These are phyloP conservation scores for Steinernema carpocapsae DNA, from an alignment of 2,888 invertebrate species.

Conservation along the genomic window DNA sequence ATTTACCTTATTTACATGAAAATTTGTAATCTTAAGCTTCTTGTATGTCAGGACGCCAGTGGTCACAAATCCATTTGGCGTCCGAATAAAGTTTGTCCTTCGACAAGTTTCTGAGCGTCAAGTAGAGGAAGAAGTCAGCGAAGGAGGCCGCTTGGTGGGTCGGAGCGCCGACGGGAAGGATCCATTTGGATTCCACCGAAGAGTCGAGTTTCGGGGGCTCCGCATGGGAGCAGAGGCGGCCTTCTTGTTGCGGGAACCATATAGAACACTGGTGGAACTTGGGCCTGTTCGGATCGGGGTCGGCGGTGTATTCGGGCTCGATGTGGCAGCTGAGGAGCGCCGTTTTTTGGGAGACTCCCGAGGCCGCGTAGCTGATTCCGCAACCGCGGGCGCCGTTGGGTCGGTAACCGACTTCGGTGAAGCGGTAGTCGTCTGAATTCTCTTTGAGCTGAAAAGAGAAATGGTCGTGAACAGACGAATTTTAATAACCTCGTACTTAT, in stretches of 20 bases:
- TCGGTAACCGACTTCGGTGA: conserved; percentile 46
- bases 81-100: conserved; percentile 1
- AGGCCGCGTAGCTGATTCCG: conserved; percentile 37
- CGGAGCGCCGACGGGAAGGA: conserved; percentile 36
- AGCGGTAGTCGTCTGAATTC: conserved; percentile 34
- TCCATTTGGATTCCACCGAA: conserved; percentile 37
- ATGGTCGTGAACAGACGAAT: too few relatives aligned
- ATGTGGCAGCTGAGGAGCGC: conserved; percentile 41
- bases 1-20: not conserved
- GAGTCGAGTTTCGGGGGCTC: conserved; percentile 35
- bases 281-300: conserved; percentile 40
- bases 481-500: too few relatives aligned
- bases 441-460: not conserved
- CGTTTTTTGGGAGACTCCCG: conserved; percentile 42
- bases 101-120: conserved; percentile 7
- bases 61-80: not conserved
- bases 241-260: conserved; percentile 42
- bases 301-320: conserved; percentile 42
- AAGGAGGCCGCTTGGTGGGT: conserved; percentile 38
- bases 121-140: conserved; percentile 39
- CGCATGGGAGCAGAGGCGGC: conserved; percentile 31
- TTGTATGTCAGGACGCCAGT: conserved; percentile 24
- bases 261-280: conserved; percentile 34
- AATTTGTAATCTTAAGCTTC: conserved; percentile 41
- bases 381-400: conserved; percentile 42